Base-by-base conservation (phyloP, 2,888 invertebrate genomes). In the Trichogramma dendrolimi region DNA sequence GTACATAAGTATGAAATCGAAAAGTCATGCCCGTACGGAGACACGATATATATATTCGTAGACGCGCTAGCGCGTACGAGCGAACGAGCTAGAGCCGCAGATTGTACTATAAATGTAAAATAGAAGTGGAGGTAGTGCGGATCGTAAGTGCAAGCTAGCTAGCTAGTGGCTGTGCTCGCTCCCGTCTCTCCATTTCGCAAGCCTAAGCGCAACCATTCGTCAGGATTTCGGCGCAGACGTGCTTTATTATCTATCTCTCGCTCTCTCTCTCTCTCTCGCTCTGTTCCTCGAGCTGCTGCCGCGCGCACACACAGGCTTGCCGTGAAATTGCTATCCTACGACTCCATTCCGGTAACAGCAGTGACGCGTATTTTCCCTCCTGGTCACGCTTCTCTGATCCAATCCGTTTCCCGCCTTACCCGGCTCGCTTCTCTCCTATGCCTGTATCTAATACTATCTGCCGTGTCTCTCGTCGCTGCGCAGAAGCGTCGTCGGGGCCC, bases 261-360 rank as follows among this genome's bases (percentile, higher is more conserved):
- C 14, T 27, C 27, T 14, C 14, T 14, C 14, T 1, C 14, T 14
- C 27, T 27, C 27, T 27, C 27, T 27, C 27, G 27, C 27, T 2
- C 27, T 27, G 27, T 27, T 27, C 27, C 27, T 27, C 27, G 27
- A 27, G 27, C 78, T 73, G 75, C 73, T 76, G 75, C 14, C 8
- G 14, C 10, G 49, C 49, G 7, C 51, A n/a, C n/a, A n/a, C n/a
- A 27, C 27, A 27, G 27, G 27, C 27, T 27, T 27, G 8, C 27
- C 76, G 74, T 74, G 79, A 79, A 79, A 79, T 79, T 78, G 79
- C 79, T 78, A 79, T 79, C 77, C 79, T 78, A 79, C 77, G 78
- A 79, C 79, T 78, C 79, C 79, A 79, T 79, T 79, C 70, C 70
- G 67, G 64, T 70, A 68, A 70, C 69, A 70, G 70, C 65, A 55